These are phyloP conservation scores for Macaria notata DNA, from an alignment of 2,888 invertebrate genomes.

Conservation along the genomic window DNA sequence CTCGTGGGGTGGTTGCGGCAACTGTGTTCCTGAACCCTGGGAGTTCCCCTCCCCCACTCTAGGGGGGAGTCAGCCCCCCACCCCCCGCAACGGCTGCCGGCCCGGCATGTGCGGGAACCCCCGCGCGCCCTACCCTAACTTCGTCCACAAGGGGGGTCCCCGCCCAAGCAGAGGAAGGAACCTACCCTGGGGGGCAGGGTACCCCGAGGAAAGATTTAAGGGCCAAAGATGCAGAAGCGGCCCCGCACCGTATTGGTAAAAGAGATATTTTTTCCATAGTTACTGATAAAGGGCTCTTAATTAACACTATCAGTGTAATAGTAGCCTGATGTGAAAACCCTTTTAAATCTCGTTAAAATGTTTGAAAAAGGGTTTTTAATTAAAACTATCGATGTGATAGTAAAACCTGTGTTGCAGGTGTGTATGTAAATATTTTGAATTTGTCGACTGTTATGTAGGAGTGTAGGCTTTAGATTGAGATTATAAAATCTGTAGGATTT, in stretches of 20 bases:
- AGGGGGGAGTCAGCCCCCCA: conserved; percentile 57
- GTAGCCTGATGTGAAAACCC: too few species aligned
- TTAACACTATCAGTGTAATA: too few species aligned
- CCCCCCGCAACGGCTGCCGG: conserved; percentile 67
- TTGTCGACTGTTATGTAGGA: conserved; percentile 23
- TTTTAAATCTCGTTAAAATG: too few species aligned
- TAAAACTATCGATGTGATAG: conserved; percentile 3
- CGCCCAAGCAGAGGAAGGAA: conserved; percentile 61
- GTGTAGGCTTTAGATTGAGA: conserved; percentile 1
- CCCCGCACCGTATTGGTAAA: conserved; percentile 70
- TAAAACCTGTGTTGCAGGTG: conserved; percentile 12
- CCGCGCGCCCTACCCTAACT: conserved; percentile 50
- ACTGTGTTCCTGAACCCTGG: conserved; percentile 62
- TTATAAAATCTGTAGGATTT: too few species aligned
- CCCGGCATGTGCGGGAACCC: conserved; percentile 61
- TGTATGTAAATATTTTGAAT: conserved; percentile 34
- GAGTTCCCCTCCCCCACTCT: conserved; percentile 59
- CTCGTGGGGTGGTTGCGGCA: conserved; percentile 59
- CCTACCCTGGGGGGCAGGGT: conserved; percentile 66
- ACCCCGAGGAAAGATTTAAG: conserved; percentile 66
- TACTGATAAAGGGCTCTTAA: background rate
- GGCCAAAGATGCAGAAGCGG: conserved; percentile 67
- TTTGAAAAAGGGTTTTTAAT: too few species aligned
- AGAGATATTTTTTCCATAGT: background rate
- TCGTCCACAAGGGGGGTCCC: conserved; percentile 50